Conservation (phyloP, 1,140 invertebrate genomes). For the Lepidurus packardi region DNA sequence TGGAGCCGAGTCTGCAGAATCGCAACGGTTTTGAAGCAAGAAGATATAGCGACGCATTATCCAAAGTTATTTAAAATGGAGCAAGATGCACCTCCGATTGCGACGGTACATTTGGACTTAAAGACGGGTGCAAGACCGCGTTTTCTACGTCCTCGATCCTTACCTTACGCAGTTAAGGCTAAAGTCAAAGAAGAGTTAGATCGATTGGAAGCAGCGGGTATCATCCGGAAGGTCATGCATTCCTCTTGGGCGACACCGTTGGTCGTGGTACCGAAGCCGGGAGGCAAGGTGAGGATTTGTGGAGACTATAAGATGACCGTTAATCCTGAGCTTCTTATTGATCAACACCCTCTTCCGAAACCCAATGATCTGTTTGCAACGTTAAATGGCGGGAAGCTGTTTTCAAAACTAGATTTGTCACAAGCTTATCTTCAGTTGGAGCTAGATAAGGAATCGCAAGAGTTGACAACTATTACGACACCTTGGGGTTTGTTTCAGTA, state of each 20-base stretch:
- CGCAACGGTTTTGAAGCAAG: not conserved
- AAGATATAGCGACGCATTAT: not conserved
- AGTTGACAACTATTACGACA: constrained; percentile 42
- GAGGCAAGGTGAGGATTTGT: constrained; percentile 47
- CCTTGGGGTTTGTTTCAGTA: not conserved
- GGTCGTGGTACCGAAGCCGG: constrained; percentile 47
- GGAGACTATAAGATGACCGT: constrained; percentile 45
- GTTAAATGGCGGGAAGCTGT: constrained; percentile 39
- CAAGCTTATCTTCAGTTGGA: constrained; percentile 42
- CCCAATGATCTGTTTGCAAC: constrained; percentile 43
- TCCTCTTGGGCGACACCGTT: constrained; percentile 51
- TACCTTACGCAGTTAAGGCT: constrained; percentile 37
- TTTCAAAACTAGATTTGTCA: constrained; percentile 41
- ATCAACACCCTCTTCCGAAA: constrained; percentile 42
- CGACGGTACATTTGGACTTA: constrained; percentile 22
- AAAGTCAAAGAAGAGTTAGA: constrained; percentile 44
- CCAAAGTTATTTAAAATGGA: not conserved
- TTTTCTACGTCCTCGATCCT: constrained; percentile 28
- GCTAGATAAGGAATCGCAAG: constrained; percentile 40
- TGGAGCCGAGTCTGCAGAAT: not conserved
- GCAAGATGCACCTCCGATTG: not conserved
- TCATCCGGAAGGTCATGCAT: constrained; percentile 43
- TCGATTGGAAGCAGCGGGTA: constrained; percentile 41
- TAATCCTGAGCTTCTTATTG: constrained; percentile 41
- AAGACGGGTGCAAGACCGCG: constrained; percentile 23